A percentile compares a stretch with the other conserved stretches of the same genome.
phyloP scores from a whole-genome alignment of 1,140 invertebrate species.

The Gonatopus flavifemur region DNA sequence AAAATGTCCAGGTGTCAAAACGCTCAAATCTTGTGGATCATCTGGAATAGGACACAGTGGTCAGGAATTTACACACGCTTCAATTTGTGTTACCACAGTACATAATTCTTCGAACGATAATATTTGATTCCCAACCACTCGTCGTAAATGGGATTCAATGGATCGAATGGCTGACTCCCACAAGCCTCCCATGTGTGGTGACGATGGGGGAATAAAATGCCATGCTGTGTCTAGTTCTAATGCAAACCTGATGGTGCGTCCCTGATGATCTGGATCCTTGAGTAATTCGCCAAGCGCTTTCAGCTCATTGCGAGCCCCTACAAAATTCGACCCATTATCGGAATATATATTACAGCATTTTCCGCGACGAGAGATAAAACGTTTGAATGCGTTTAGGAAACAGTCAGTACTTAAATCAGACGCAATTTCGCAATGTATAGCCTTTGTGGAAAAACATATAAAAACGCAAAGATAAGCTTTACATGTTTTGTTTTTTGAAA shows the following conservation, averaged over 20 bases:
- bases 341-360: constrained; percentile 18
- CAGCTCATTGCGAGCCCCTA: constrained; percentile 11
- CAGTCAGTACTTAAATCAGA: neutral
- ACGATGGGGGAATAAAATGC: constrained; percentile 20
- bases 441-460: constrained; percentile 1
- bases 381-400: neutral
- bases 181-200: constrained; percentile 23
- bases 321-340: constrained; percentile 33
- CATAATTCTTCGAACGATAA: neutral
- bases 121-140: neutral
- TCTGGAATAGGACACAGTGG: too few species aligned
- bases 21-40: too few species aligned
- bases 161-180: constrained; percentile 27
- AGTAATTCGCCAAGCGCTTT: neutral
- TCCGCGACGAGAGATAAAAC: constrained; percentile 10
- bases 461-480: constrained; percentile 17
- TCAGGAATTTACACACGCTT: too few species aligned
- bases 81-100: too few species aligned
- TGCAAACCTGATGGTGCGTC: neutral
- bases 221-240: neutral
- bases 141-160: too few species aligned
- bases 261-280: neutral
- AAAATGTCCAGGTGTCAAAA: too few species aligned
- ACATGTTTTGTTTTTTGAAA: neutral
- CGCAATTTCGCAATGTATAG: constrained; percentile 2